Percentiles rank a stretch among this genome's conserved stretches.
phyloP scores from a whole-genome alignment of 2,797 vertebrate genomes.

The Enteromius paludinosus region DNA sequence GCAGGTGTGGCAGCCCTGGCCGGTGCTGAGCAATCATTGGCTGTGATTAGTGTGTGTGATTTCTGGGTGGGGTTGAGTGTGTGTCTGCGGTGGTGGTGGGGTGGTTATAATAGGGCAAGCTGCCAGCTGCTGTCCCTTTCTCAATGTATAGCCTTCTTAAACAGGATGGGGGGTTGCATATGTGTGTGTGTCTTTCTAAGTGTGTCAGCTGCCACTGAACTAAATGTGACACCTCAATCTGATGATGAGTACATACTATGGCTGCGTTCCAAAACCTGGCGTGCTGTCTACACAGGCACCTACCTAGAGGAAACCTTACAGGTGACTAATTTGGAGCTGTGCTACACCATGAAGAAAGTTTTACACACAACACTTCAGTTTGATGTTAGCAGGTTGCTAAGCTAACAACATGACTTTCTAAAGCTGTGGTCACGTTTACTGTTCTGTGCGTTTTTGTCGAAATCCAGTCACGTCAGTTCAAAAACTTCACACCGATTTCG shows the following conservation, averaged over 20 bases:
- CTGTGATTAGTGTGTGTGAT: slow-evolving; percentile 90
- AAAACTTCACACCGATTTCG: not conserved
- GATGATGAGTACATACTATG: slow-evolving; percentile 44
- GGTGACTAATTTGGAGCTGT: not conserved
- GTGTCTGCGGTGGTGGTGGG: slow-evolving; percentile 79
- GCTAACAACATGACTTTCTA: not conserved
- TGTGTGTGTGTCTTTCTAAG: slow-evolving; percentile 48
- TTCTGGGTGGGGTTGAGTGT: slow-evolving; percentile 73
- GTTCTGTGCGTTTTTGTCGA: not conserved
- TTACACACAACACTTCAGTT: not conserved
- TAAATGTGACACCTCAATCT: slow-evolving; percentile 62
- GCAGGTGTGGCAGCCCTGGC: slow-evolving; percentile 82
- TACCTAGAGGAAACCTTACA: not conserved
- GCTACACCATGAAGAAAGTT: not conserved
- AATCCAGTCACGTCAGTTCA: not conserved
- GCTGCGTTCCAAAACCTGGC: slow-evolving; percentile 14
- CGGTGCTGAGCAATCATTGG: slow-evolving; percentile 85
- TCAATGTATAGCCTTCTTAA: slow-evolving; percentile 62
- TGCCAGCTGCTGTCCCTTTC: slow-evolving; percentile 82
- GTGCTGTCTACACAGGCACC: not conserved
- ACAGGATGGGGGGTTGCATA: slow-evolving; percentile 41
- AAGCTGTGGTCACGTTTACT: not conserved
- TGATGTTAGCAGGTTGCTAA: not conserved
- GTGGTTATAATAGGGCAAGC: slow-evolving; percentile 82
- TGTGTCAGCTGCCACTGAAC: slow-evolving; percentile 68